Evolutionary conservation across 2,113 vertebrate genomes (phyloP).

Genomic region (Platichthys stellatus): DNA sequence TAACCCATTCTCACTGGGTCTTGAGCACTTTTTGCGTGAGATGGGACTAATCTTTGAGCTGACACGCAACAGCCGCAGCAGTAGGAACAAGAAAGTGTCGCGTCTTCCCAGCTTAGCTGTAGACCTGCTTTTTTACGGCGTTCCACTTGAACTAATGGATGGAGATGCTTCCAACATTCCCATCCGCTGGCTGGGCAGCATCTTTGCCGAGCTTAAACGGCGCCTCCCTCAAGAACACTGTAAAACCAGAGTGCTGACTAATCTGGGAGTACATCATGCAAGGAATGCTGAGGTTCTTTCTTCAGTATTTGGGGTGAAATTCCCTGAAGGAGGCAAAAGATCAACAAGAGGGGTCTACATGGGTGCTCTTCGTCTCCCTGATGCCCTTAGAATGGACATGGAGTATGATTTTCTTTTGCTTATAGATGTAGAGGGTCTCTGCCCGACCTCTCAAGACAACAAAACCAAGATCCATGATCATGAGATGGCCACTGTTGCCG

Average conservation of each 20-base stretch:
- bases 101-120: slow-evolving; percentile 71
- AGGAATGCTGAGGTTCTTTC: slow-evolving; percentile 84
- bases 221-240: slow-evolving; percentile 58
- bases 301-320: slow-evolving; percentile 85
- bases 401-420: slow-evolving; percentile 84
- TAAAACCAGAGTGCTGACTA: slow-evolving; percentile 66
- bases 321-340: slow-evolving; percentile 72
- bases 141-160: slow-evolving; percentile 81
- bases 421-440: slow-evolving; percentile 83
- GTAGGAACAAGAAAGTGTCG: slow-evolving; percentile 62
- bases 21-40: slow-evolving; percentile 82
- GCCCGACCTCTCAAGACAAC: slow-evolving; percentile 20
- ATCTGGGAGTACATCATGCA: slow-evolving; percentile 63
- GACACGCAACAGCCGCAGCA: slow-evolving; percentile 50
- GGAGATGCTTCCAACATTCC: slow-evolving; percentile 78
- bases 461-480: slow-evolving; percentile 55
- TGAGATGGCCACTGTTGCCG: slow-evolving; percentile 77
- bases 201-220: slow-evolving; percentile 71
- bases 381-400: slow-evolving; percentile 76
- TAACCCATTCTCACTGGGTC: slow-evolving; percentile 51
- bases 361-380: slow-evolving; percentile 70
- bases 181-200: slow-evolving; percentile 66
- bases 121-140: slow-evolving; percentile 76
- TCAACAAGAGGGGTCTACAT: slow-evolving; percentile 80
- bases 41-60: slow-evolving; percentile 81